Evolutionary conservation across 2,113 vertebrate species (phyloP), one percentile per base, ranked within the genome.

Genomic region (Xiphophorus hellerii): DNA sequence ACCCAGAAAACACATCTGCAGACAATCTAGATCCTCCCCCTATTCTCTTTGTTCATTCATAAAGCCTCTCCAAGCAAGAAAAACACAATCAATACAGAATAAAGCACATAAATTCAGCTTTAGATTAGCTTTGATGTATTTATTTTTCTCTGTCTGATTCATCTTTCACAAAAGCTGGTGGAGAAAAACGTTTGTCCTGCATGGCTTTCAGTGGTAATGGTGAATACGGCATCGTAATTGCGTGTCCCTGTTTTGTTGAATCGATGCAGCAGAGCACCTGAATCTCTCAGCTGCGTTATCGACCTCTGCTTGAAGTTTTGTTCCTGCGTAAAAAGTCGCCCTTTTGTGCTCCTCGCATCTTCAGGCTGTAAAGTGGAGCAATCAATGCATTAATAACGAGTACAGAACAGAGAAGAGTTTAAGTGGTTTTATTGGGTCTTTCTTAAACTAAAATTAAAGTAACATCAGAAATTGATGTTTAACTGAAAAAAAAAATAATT

Each of bases 221-320:
- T 71, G 63, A 64, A 62, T 68, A n/a, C 30, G 48, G 29, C 33
- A 30, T 69, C 9, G 82, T 87, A 87, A 92, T 89, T 90, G 76
- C 76, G 54, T 62, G 76, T 82, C 77, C 76, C 79, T 69, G 7
- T 82, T 84, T 74, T 86, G 15, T 78, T 25, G 58, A 80, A 92
- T 92, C 92, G 84, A 89, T 91, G 42, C 76, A 73, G 64, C 75
- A 65, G 71, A 73, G 78, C 76, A 54, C 76, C 28, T 67, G 64
- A 82, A 69, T 77, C 82, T 80, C 68, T 74, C 73, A 65, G 37
- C 80, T 66, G 76, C 71, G n/a, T 42, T 61, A 84, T 92, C 77
- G 73, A 90, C 77, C 62, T 73, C 39, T 65, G n/a, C 33, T 27
- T 9, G 72, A 73, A 73, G 77, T 83, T 76, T 73, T 70, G 71